Evolutionary conservation across 23 tunicate genomes (phyloP), one percentile per base, ranked within the genome.

Genomic region (Ascidia mentula): DNA sequence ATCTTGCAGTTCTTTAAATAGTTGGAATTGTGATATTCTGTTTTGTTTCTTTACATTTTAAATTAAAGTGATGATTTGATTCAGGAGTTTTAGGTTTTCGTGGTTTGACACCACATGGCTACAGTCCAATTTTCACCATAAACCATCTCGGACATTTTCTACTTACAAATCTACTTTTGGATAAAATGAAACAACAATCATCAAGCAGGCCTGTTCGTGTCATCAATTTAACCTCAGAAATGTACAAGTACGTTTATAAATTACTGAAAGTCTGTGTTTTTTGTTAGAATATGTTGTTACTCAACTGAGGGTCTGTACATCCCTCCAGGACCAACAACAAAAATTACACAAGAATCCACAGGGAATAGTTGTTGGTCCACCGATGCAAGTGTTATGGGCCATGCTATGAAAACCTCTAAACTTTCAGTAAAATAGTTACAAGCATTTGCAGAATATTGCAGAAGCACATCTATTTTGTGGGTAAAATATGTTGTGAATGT

Each of bases 101-200:
- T 26, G 80, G 80, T n/a, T 26, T 60, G 4, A 74, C 85, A 8
- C 72, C 61, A 31, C 42, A 72, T 40, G 91, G 85, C 1, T 28
- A 74, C n/a, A 84, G 70, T 24, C 38, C 59, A 28, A 40, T 77
- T 9, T 81, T 87, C 40, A 79, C 80, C 45, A 81, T 80, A 36
- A 87, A 87, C 46, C 91, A 87, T 34, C 53, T 87, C 30, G 85
- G 91, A 18, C 91, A 74, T 75, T 87, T 87, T 85, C n/a, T 81
- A 3, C 72, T 87, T 13, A 87, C 91, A 13, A 80, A 87, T 60
- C 60, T 87, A 20, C 81, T 87, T 22, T 42, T 87, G 26, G 85
- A 75, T 60, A 45, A 83, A 38, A 53, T 87, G 81, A 87, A 73
- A 42, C 34, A 37, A 32, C 84, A 80, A 46, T 80, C 84, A 28